Percentiles rank a stretch among this genome's conserved stretches.
These are phyloP conservation scores for Lethenteron camtschaticum DNA, from an alignment of 2,113 vertebrate species.

Conservation along the genomic window DNA sequence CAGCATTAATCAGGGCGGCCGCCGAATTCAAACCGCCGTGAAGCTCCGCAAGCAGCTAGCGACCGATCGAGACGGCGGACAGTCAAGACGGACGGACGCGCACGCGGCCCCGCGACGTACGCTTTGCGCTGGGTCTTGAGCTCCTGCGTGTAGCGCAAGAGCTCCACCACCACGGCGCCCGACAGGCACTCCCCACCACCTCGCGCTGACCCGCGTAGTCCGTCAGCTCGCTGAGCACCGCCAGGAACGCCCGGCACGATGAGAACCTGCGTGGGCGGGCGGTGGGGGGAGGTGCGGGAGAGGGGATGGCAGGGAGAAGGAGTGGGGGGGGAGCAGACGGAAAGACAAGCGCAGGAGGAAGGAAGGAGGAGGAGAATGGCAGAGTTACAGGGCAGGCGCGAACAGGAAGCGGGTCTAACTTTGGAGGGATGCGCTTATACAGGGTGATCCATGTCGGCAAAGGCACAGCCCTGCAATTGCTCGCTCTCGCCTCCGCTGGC, in stretches of 20 bases:
- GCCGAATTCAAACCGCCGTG: no score
- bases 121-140: conserved; percentile 55
- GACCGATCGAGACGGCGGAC: no score
- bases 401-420: neutral
- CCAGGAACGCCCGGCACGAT: conserved; percentile 39
- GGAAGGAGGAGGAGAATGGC: neutral
- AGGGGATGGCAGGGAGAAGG: neutral
- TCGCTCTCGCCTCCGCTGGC: no score
- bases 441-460: neutral
- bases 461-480: neutral
- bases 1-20: no score
- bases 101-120: conserved; percentile 16
- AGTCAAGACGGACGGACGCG: no score
- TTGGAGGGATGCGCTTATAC: neutral
- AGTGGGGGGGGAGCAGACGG: neutral
- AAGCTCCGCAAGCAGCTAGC: no score
- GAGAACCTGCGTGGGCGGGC: neutral
- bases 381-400: neutral
- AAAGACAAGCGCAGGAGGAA: neutral
- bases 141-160: conserved; percentile 53
- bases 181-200: conserved; percentile 52
- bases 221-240: conserved; percentile 52
- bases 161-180: conserved; percentile 44
- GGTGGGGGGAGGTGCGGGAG: neutral
- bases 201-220: conserved; percentile 63